Evolutionary conservation across 2,797 vertebrate genomes (phyloP), one percentile per base, ranked within the genome.

Genomic region (Carcharodon carcharias): DNA sequence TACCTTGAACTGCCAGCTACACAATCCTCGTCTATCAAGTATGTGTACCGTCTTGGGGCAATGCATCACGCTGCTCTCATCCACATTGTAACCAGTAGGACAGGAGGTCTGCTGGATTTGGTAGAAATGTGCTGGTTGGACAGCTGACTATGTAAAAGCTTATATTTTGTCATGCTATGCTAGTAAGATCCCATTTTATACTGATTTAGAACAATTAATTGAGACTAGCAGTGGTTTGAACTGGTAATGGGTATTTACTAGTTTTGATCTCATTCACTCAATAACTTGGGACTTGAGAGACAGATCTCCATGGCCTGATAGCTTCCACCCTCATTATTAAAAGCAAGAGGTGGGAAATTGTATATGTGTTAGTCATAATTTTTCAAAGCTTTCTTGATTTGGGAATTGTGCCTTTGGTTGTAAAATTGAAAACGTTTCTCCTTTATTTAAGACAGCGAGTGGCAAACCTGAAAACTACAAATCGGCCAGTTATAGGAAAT

Each of bases 1-100:
- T 98, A 98, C 98, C 98, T 98, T 97, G 97, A 97, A 96, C 96
- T 97, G 98, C 98, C 97, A 98, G 98, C 98, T 98, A 98, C 98
- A 98, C 98, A 98, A 98, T 98, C 98, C 98, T 97, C 98, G 97
- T 96, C 97, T 97, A 97, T 98, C 98, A 98, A 97, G 98, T 97
- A 98, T 96, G 97, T 98, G 97, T 87, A 97, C 97, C 97, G 97
- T 97, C 97, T 98, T 98, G 98, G 97, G 97, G 98, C 98, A 98
- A 97, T 98, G 97, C 97, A 97, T 98, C 97, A 98, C 97, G 98
- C 97, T 97, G 97, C 97, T 98, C 97, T 98, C 97, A 97, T 98
- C 98, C 97, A 97, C 97, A 97, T 97, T 97, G 97, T 98, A 97
- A 98, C 97, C 97, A 97, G 96, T 97, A 50, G 97, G 97, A 96